A percentile compares a stretch with the other conserved stretches of the same genome.
phyloP scores from a whole-genome alignment of 2,113 vertebrate genomes.

The Salminus brasiliensis region DNA sequence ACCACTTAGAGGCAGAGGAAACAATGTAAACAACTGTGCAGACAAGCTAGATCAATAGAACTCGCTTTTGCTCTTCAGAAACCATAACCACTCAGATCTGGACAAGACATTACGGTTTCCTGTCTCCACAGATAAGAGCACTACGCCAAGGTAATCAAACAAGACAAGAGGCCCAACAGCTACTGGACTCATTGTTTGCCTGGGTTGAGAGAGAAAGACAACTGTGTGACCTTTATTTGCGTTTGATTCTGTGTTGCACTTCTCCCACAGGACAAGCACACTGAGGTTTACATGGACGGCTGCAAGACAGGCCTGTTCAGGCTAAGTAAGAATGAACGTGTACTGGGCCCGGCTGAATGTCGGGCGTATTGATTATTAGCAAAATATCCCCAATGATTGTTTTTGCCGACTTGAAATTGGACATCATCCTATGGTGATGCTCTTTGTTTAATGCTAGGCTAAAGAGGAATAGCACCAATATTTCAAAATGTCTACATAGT shows the following conservation, averaged over 20 bases:
- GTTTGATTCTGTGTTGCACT: constrained; percentile 42
- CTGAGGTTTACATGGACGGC: constrained; percentile 26
- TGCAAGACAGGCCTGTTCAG: constrained; percentile 25
- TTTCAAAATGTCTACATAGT: too few species aligned
- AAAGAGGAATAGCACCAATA: too few species aligned
- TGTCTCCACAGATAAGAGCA: constrained; percentile 3
- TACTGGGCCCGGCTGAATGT: not conserved
- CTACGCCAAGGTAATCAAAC: not conserved
- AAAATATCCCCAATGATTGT: too few species aligned
- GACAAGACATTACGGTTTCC: constrained; percentile 5
- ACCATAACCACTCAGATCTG: constrained; percentile 29
- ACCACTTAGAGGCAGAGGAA: constrained; percentile 20
- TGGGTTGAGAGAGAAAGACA: not conserved
- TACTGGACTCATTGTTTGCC: constrained; percentile 14
- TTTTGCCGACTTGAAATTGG: too few species aligned
- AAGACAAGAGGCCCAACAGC: constrained; percentile 1
- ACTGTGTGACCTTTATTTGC: constrained; percentile 39
- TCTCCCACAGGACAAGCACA: constrained; percentile 32
- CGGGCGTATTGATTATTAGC: not conserved
- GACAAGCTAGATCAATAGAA: constrained; percentile 60
- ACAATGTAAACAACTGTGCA: constrained; percentile 11
- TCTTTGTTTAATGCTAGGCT: too few species aligned
- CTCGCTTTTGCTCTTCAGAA: constrained; percentile 61
- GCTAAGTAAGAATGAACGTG: constrained; percentile 6
- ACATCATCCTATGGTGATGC: too few species aligned